Evolutionary conservation across 1,140 invertebrate species (phyloP).

Genomic region (Aricia agestis): DNA sequence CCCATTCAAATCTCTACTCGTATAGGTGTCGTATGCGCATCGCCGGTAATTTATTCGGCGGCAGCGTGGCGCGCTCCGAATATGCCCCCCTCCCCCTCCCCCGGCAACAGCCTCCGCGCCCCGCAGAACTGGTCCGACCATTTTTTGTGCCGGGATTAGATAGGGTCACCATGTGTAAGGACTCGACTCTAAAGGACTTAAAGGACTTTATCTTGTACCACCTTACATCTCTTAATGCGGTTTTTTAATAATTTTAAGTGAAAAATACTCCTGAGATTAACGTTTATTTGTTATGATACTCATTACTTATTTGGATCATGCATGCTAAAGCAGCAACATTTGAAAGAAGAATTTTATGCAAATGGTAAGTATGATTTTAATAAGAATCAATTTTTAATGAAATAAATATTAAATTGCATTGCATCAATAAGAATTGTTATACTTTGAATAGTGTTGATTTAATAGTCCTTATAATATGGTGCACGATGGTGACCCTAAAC

Average conservation of each 20-base stretch:
- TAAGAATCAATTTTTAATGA: no score
- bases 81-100: conserved; percentile 31
- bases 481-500: background rate
- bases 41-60: conserved; percentile 64
- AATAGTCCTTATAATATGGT: background rate
- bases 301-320: no score
- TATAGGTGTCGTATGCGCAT: conserved; percentile 16
- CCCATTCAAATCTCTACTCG: background rate
- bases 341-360: no score
- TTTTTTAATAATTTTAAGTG: no score
- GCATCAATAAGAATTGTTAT: no score
- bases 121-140: conserved; percentile 46
- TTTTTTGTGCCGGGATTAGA: conserved; percentile 49
- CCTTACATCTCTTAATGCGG: background rate
- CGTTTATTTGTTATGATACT: no score
- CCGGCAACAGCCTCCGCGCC: conserved; percentile 23
- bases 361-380: no score
- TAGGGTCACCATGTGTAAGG: background rate
- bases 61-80: conserved; percentile 59
- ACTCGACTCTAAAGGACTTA: background rate
- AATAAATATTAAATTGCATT: no score
- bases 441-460: no score
- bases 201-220: background rate
- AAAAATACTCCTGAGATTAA: no score
- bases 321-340: no score